A percentile compares a stretch with the other conserved stretches of the same genome.
Conservation (phyloP, 2,113 vertebrate species). For the Caranx ignobilis region DNA sequence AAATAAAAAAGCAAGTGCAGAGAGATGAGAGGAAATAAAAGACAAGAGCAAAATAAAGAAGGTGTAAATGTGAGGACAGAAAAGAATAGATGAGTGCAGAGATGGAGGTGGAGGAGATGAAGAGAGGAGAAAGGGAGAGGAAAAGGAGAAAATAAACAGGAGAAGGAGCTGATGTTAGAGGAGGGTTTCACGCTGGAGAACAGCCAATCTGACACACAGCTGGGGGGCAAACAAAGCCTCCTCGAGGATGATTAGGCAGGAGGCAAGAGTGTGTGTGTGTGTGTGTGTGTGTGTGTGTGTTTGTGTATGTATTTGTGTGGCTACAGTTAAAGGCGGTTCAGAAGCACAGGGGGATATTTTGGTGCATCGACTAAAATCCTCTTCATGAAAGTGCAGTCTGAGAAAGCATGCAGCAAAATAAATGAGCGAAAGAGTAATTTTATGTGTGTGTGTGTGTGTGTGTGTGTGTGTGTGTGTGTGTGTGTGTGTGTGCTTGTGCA, state of each 20-base stretch:
- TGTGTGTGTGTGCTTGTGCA: neutral
- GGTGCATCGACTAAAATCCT: neutral
- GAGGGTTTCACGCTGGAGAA: conserved; percentile 38
- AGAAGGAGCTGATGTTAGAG: conserved; percentile 2
- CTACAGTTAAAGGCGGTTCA: neutral
- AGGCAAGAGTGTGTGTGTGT: conserved; percentile 30
- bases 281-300: conserved; percentile 16
- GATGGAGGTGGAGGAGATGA: neutral
- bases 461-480: neutral
- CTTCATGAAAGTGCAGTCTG: neutral
- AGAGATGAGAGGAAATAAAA: neutral
- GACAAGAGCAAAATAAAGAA: no score
- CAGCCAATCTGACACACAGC: conserved; percentile 58
- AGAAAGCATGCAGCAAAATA: neutral
- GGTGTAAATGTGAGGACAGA: neutral
- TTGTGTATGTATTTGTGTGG: conserved; percentile 1
- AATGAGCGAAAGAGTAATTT: neutral
- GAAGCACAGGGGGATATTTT: neutral
- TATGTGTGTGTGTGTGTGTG: neutral
- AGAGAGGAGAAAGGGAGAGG: neutral
- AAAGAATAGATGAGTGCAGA: neutral
- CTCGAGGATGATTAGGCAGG: conserved; percentile 63
- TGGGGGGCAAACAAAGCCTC: conserved; percentile 60
- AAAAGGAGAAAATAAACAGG: neutral
- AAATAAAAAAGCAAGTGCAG: neutral